Percentiles rank a stretch among this genome's conserved stretches.
Conservation (phyloP, 2,888 invertebrate species). For the Aphidius colemani region DNA sequence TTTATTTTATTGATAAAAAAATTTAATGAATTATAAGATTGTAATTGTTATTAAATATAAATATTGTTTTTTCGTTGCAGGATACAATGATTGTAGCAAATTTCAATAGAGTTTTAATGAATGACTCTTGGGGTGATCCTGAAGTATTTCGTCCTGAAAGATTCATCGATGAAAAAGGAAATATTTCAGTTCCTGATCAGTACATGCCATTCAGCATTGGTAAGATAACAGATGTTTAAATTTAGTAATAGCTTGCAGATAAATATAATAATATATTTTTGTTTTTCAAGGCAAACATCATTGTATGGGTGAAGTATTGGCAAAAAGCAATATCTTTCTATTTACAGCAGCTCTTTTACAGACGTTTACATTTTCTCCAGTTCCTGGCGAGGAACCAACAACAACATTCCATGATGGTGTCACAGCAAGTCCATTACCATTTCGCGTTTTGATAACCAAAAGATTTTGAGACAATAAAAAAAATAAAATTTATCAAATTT, state of each 20-base stretch:
- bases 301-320: conserved; percentile 81
- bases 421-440: conserved; percentile 77
- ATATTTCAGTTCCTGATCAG: conserved; percentile 67
- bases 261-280: conserved; percentile 12
- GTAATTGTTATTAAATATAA: too few relatives aligned
- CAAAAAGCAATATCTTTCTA: conserved; percentile 78
- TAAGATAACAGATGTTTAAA: conserved; percentile 37
- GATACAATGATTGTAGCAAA: conserved; percentile 82
- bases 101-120: conserved; percentile 74
- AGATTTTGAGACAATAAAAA: conserved; percentile 50
- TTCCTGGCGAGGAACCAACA: conserved; percentile 70
- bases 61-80: conserved; percentile 58
- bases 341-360: conserved; percentile 77
- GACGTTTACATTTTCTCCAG: conserved; percentile 70
- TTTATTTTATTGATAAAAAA: conserved; percentile 12
- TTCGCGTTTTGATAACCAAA: conserved; percentile 68
- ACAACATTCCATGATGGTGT: conserved; percentile 76
- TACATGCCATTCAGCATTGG: conserved; percentile 81
- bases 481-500: conserved; percentile 18
- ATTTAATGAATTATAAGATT: too few relatives aligned
- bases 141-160: conserved; percentile 76
- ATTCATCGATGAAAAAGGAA: conserved; percentile 69
- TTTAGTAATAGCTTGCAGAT: background rate
- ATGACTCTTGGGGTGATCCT: conserved; percentile 72
- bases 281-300: conserved; percentile 67